Evolutionary conservation across 2,113 vertebrate species (phyloP), one percentile per base, ranked within the genome.

Genomic region (Gallinago media): DNA sequence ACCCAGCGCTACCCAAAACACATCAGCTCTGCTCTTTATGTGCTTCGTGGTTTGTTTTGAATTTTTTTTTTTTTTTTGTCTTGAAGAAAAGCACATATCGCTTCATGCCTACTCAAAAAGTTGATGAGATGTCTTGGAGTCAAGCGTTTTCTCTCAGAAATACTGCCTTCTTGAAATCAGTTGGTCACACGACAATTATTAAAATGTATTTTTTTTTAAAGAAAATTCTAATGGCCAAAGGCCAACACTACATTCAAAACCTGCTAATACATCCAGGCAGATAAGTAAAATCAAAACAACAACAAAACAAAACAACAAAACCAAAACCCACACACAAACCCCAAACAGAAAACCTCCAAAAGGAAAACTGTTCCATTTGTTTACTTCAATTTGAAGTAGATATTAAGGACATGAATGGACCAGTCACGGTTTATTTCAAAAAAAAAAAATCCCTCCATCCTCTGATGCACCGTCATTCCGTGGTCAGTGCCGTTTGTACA

Each of bases 331-430:
- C 81, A 81, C 96, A 95, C 80, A 95, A 97, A 96, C 72, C 94
- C 85, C 92, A 95, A 98, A 98, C 94, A 97, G 91, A 96, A 97
- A 98, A 97, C 96, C 98, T 98, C 97, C 96, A 87, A 98, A 97
- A 98, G 97, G 97, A 98, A 97, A 97, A 98, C 98, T 97, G 97
- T 96, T 98, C 97, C 97, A 97, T 97, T 98, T 97, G 97, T 95
- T 97, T 98, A 98, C 98, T 98, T 98, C 98, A 98, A 98, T 98
- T 98, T 98, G 98, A 98, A 98, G 98, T 97, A 98, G 98, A 97
- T 98, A 97, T 96, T 96, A 97, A 97, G 94, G 97, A 97, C 95
- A 95, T 90, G 96, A 98, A 98, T 97, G 98, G 97, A 98, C 95
- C 97, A 97, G 97, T 96, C 90, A 84, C 42, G 95, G 88, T 92